Base-by-base conservation (phyloP, 2,888 invertebrate species). In the Xylota sylvarum region DNA sequence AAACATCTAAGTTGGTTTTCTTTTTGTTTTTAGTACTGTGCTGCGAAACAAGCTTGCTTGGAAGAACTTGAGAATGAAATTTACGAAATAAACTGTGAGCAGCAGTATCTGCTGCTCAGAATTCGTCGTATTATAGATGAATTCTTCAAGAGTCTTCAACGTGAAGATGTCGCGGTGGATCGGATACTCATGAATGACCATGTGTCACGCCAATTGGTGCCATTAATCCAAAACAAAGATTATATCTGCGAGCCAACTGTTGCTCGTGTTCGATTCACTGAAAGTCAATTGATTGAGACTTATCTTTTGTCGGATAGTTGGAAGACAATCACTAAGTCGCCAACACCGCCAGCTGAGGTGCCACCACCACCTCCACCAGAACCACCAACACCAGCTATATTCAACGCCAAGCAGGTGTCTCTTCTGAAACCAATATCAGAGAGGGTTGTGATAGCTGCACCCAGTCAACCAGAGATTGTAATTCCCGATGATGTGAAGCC, bases 11-110 rank as follows among this genome's bases (percentile, higher is more conserved):
- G 12, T 10, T 86, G 14, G 70, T 12, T 46, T 50, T 52, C 23
- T 37, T 62, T 62, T 14, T 56, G 32, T 62, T 72, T 55, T 14
- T 48, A 91, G 91, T 90, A 91, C 88, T 89, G 89, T 9, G 83
- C 88, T 5, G 90, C 91, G 60, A 91, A 90, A 87, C 89, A 89
- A 52, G 90, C 90, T 14, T 90, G 90, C 46, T 79, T 92, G 10
- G 89, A 90, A n/a, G 92, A 92, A 67, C 80, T 92, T 74, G 91
- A 92, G 87, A 76, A 88, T 12, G 92, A 92, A 88, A 90, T 92
- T 14, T 90, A 89, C 46, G 91, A 92, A 84, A 92, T 92, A 10
- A 92, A 92, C 85, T 90, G 90, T 0, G 92, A 92, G 56, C 91
- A 92, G 62, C 90, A 90, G 62, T 90, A 83, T 62, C 73, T 92